Evolutionary conservation across 2,888 invertebrate species (phyloP).

Genomic region (Melanophora roralis): DNA sequence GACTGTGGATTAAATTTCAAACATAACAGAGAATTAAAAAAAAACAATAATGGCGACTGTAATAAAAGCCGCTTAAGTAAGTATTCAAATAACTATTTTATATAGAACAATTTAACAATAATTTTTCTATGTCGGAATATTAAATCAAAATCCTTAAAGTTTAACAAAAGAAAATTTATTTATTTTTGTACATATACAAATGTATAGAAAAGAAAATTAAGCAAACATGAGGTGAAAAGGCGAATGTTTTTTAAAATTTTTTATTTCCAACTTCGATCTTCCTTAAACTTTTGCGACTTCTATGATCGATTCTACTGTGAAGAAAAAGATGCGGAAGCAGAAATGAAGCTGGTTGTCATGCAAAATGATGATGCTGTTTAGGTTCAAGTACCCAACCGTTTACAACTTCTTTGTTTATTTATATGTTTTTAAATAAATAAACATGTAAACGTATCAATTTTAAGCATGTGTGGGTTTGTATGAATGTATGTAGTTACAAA

Average conservation of each 20-base stretch:
- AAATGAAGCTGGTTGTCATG: constrained; percentile 14
- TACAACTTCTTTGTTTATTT: constrained; percentile 10
- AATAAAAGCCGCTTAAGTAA: too few relatives aligned
- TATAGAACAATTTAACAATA: too few relatives aligned
- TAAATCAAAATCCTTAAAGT: too few relatives aligned
- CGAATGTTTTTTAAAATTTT: too few relatives aligned
- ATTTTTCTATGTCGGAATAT: too few relatives aligned
- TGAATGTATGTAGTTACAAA: constrained; percentile 57
- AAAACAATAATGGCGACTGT: background rate
- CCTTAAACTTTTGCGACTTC: background rate
- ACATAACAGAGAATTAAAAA: constrained; percentile 6
- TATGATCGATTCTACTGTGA: background rate
- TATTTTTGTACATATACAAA: too few relatives aligned
- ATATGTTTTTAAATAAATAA: constrained; percentile 50
- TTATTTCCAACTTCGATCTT: too few relatives aligned
- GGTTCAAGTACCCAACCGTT: constrained; percentile 29
- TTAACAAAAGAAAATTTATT: too few relatives aligned
- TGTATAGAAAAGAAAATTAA: too few relatives aligned
- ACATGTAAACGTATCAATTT: too few relatives aligned
- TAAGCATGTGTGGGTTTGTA: constrained; percentile 34
- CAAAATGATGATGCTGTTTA: constrained; percentile 22
- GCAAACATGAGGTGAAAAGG: too few relatives aligned
- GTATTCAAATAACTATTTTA: too few relatives aligned
- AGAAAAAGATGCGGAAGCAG: background rate
- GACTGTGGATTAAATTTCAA: constrained; percentile 40